Base-by-base conservation (phyloP, 2,113 vertebrate genomes). In the Lamprologus speciosus region DNA sequence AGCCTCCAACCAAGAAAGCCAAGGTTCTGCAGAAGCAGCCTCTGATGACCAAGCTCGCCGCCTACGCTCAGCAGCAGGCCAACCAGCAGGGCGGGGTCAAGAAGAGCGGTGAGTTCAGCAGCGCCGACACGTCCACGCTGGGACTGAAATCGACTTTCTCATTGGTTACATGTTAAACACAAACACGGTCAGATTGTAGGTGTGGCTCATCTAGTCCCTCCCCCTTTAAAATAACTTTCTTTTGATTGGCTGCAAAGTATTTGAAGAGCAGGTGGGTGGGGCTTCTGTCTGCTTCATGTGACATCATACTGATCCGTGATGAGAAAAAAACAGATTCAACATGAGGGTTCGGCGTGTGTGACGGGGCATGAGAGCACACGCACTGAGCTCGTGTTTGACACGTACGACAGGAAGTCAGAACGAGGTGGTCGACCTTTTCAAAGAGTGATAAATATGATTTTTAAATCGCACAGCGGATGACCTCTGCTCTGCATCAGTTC, bases 21-120 rank as follows among this genome's bases (percentile, higher is more conserved):
- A 99, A 99, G 93, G 97, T 98, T 92, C 97, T 98, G 91, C 98
- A 99, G 91, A 99, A 99, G 95, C 98, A 98, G 93, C 98, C 98
- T 23, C 96, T 98, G 89, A 97, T 98, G 95, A 98, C 97, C 92
- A 99, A 99, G 95, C 93, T 98, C 88, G 97, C 98, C 12, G 97
- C 97, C 6, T 99, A 97, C 60, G 97, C 97, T 90, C 98, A 99
- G 91, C 98, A 98, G 91, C 98, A 98, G 91, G 96, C 97, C 93
- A 97, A 96, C 92, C 96, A 98, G 92, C 98, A 98, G 95, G 97
- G 97, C 88, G 97, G 97, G 78, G 95, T 96, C 83, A 98, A 97
- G 95, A 99, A 98, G 97, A 95, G 97, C 96, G 96, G 98, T 99
- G 96, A 86, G 94, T 81, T 50, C 16, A 65, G 37, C 35, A 8